Evolutionary conservation across 2,888 invertebrate genomes (phyloP), one percentile per base, ranked within the genome.

Genomic region (Hyles lineata): DNA sequence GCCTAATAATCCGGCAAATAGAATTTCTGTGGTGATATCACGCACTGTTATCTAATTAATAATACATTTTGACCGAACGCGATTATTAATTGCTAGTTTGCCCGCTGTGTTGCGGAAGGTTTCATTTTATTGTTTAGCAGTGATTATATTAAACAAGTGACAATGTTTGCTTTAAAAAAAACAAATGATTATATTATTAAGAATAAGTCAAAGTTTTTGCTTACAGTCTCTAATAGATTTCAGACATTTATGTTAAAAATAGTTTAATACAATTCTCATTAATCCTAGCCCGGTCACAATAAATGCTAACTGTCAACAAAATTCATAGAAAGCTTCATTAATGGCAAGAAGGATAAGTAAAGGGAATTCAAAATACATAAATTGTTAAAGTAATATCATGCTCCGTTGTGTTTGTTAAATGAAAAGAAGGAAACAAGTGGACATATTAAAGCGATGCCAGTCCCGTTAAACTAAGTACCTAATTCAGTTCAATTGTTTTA

Each of bases 401-500:
- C 19, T 43, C 21, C 6, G 35, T 21, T 43, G 21, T 67, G 23
- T 72, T 23, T 72, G 35, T 19, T 43, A 11, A 35, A 72, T 55
- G 58, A 67, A 67, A 67, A 72, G 58, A 55, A 35, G 55, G 63
- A 67, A 50, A 72, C 55, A 67, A 72, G 23, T 67, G 58, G 63
- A 59, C 58, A 67, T 72, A 72, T 58, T 67, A 72, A 72, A 72
- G n/a, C 58, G 43, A 50, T 50, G 70, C 43, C 55, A 73, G 88
- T 87, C 79, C 90, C 89, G 92, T 90, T 92, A 89, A 88, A 89
- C 82, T 78, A 83, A 83, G 83, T 86, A 85, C 85, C 88, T 87
- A 91, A 92, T 91, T 93, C 89, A 85, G 90, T 87, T 85, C 92
- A 90, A 93, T 93, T 92, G 93, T 93, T 88, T 93, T 88, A 87